Conservation (phyloP, 1,140 invertebrate genomes). For the Temnothorax longispinosus region DNA sequence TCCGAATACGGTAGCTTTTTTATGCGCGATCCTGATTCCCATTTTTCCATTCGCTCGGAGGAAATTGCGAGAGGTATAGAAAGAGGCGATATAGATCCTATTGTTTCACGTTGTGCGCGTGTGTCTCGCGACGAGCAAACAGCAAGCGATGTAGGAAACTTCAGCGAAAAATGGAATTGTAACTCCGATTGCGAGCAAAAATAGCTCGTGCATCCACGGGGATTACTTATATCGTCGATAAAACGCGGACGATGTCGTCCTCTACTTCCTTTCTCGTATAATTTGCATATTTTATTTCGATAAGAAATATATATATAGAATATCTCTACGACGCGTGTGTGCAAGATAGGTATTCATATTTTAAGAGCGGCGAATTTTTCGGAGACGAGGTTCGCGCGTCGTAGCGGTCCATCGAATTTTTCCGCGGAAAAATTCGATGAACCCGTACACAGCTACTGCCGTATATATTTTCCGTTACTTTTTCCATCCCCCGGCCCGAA, state of each 20-base stretch:
- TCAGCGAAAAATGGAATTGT: constrained; percentile 22
- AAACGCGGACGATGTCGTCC: background rate
- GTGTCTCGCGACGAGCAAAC: constrained; percentile 37
- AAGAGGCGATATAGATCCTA: constrained; percentile 33
- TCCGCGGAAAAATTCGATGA: background rate
- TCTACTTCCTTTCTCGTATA: background rate
- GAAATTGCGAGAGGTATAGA: constrained; percentile 41
- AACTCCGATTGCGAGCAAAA: constrained; percentile 9
- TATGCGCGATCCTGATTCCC: constrained; percentile 17
- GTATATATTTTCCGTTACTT: constrained; percentile 30
- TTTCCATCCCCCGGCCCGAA: background rate
- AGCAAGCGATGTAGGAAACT: constrained; percentile 3
- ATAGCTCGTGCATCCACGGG: background rate
- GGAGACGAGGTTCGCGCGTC: constrained; percentile 3
- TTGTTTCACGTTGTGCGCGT: constrained; percentile 36
- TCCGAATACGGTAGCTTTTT: constrained; percentile 13
- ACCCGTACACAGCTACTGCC: background rate
- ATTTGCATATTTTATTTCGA: constrained; percentile 6
- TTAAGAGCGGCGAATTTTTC: background rate
- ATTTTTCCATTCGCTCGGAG: constrained; percentile 32
- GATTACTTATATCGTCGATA: constrained; percentile 9
- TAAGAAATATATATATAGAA: background rate
- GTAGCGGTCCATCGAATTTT: constrained; percentile 9
- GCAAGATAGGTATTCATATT: background rate
- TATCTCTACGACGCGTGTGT: background rate